These are phyloP conservation scores for Drosophila takahashii DNA, from an alignment of 1,140 invertebrate species.

Conservation along the genomic window DNA sequence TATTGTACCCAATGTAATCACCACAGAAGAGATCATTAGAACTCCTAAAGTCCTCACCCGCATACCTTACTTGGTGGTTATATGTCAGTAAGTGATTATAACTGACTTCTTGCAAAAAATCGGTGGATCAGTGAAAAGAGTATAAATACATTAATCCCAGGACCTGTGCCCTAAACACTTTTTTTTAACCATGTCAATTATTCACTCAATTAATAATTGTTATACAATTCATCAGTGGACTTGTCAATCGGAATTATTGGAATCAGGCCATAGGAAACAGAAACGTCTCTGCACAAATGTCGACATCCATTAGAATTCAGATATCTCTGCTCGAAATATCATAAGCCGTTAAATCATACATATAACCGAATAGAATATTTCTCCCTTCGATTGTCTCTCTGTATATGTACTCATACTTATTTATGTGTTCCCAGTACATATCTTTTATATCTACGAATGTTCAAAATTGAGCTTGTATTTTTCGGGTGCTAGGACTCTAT, in stretches of 20 bases:
- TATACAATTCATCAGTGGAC: conserved; percentile 24
- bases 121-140: conserved; percentile 4
- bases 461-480: conserved; percentile 57
- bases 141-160: conserved; percentile 11
- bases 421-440: conserved; percentile 52
- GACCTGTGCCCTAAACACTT: not conserved
- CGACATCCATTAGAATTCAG: conserved; percentile 42
- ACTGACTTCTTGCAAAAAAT: not conserved
- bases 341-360: conserved; percentile 37
- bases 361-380: conserved; percentile 38
- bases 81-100: conserved; percentile 14
- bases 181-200: not conserved
- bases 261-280: conserved; percentile 1
- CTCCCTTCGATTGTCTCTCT: conserved; percentile 30
- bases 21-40: conserved; percentile 4
- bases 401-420: conserved; percentile 43
- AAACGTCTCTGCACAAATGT: conserved; percentile 26
- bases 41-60: not conserved
- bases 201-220: conserved; percentile 14
- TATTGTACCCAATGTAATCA: conserved; percentile 2
- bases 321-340: conserved; percentile 38
- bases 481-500: conserved; percentile 71
- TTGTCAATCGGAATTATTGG: conserved; percentile 36
- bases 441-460: conserved; percentile 38
- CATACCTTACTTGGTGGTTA: conserved; percentile 19